A percentile compares a stretch with the other conserved stretches of the same genome.
These are phyloP conservation scores for Caligus rogercresseyi DNA, from an alignment of 1,140 invertebrate species.

Conservation along the genomic window DNA sequence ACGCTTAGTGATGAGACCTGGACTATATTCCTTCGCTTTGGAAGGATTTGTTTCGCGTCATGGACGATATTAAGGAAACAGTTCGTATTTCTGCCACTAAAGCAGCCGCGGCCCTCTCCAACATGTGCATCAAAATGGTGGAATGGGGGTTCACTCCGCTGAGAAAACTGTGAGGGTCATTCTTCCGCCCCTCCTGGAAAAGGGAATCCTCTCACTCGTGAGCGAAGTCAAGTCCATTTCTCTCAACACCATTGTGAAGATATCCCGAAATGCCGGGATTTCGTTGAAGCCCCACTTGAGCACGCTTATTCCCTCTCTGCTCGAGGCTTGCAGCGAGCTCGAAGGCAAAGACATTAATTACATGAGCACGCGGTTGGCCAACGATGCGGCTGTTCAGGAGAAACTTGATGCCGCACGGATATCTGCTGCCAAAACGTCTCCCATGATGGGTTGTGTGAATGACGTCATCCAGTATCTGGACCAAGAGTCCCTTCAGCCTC, in stretches of 20 bases:
- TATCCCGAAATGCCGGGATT: conserved; percentile 55
- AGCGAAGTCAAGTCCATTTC: conserved; percentile 13
- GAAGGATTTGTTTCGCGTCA: conserved; percentile 63
- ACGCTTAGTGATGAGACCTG: conserved; percentile 31
- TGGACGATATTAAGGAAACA: conserved; percentile 82
- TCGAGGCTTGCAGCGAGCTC: conserved; percentile 62
- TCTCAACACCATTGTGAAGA: conserved; percentile 59
- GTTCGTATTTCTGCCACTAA: conserved; percentile 58
- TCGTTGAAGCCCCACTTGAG: conserved; percentile 58
- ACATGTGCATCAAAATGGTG: conserved; percentile 36
- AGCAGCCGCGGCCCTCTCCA: conserved; percentile 55
- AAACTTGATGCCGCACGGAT: conserved; percentile 54
- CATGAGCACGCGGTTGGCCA: conserved; percentile 49
- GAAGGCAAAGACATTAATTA: conserved; percentile 60
- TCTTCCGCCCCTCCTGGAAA: conserved; percentile 10
- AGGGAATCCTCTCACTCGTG: conserved; percentile 8
- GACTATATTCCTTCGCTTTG: conserved; percentile 49
- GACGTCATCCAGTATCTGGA: conserved; percentile 66
- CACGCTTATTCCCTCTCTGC: conserved; percentile 56
- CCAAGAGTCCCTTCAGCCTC: conserved; percentile 48
- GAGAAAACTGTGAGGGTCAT: conserved; percentile 12
- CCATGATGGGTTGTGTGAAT: conserved; percentile 68
- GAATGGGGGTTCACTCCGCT: conserved; percentile 9
- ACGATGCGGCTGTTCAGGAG: conserved; percentile 42
- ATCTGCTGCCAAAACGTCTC: conserved; percentile 54